phyloP scores from a whole-genome alignment of 2,888 invertebrate species.

The Ophioninae sp. region DNA sequence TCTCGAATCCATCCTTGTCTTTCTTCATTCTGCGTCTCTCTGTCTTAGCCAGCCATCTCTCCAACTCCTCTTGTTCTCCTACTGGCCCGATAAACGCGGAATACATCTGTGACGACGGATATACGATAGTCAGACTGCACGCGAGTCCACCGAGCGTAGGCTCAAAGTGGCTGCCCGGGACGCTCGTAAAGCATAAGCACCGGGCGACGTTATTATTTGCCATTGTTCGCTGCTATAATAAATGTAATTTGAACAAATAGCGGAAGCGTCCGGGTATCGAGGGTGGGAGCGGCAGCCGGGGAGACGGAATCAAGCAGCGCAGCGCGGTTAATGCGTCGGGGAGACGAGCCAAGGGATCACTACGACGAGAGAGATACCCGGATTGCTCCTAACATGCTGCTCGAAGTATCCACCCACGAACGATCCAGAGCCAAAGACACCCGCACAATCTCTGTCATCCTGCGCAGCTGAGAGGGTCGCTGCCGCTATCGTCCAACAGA shows the following conservation, averaged over 20 bases:
- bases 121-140: constrained; percentile 24
- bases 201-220: constrained; percentile 60
- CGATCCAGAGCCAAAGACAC: constrained; percentile 20
- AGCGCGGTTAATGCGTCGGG: constrained; percentile 26
- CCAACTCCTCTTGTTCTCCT: constrained; percentile 1
- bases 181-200: constrained; percentile 71
- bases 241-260: constrained; percentile 70
- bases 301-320: constrained; percentile 13
- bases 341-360: constrained; percentile 23
- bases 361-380: constrained; percentile 43
- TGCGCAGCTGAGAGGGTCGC: not conserved
- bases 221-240: constrained; percentile 64
- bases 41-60: constrained; percentile 35
- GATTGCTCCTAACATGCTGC: constrained; percentile 31
- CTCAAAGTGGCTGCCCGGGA: constrained; percentile 67
- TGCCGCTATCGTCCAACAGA: constrained; percentile 34
- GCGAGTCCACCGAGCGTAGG: constrained; percentile 50
- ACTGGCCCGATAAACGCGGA: constrained; percentile 30
- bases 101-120: constrained; percentile 28
- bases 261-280: constrained; percentile 58
- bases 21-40: not conserved
- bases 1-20: constrained; percentile 21
- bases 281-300: constrained; percentile 2
- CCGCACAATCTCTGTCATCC: constrained; percentile 34
- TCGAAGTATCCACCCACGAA: constrained; percentile 13